phyloP scores from a whole-genome alignment of 1,140 invertebrate species.

The Antheraea pernyi region DNA sequence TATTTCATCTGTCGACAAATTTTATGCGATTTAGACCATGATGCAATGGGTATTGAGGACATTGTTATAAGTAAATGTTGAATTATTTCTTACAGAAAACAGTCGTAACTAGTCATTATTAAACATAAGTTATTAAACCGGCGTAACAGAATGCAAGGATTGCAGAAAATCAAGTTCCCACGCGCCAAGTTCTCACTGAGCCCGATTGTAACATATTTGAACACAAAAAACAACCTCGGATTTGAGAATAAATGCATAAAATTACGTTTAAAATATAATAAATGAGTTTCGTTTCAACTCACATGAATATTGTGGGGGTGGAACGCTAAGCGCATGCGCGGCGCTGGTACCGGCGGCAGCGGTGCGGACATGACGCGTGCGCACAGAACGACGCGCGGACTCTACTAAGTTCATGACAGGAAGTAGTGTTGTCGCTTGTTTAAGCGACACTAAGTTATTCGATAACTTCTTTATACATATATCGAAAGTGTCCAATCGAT shows the following conservation, averaged over 20 bases:
- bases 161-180: constrained; percentile 67
- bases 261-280: not conserved
- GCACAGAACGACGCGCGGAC: constrained; percentile 28
- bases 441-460: no score
- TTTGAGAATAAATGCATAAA: not conserved
- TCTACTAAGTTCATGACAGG: constrained; percentile 17
- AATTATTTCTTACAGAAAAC: no score
- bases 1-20: no score
- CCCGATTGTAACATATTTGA: not conserved
- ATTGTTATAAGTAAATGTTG: no score
- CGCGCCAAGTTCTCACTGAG: constrained; percentile 20
- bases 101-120: no score
- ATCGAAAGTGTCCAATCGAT: no score
- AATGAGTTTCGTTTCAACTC: constrained; percentile 31
- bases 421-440: not conserved
- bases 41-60: no score
- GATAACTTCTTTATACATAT: no score
- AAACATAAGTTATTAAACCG: no score
- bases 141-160: constrained; percentile 58
- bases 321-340: constrained; percentile 57
- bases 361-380: constrained; percentile 48
- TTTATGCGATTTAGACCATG: no score
- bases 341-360: constrained; percentile 48
- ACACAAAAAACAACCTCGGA: not conserved
- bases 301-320: constrained; percentile 70